Evolutionary conservation across 2,797 vertebrate genomes (phyloP).

Genomic region (Lepidocolaptes lacrymiger): DNA sequence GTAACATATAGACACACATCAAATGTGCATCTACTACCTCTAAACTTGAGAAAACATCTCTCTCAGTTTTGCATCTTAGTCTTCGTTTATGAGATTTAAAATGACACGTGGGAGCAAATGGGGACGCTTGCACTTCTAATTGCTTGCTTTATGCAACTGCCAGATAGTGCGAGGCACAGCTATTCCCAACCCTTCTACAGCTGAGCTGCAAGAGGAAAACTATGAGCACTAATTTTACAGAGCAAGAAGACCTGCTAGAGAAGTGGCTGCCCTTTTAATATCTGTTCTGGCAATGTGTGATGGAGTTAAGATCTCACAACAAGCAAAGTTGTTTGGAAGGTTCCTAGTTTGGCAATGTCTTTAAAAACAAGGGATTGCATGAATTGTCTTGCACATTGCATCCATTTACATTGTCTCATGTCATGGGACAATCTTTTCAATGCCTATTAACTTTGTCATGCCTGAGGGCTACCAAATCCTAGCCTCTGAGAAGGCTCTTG

Average conservation of each 20-base stretch:
- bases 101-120: neutral
- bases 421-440: accelerated
- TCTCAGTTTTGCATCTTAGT: neutral
- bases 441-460: neutral
- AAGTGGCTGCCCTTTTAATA: neutral
- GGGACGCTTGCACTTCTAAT: constrained; percentile 9
- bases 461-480: neutral
- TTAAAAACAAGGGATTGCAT: neutral
- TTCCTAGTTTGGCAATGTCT: neutral
- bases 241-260: neutral
- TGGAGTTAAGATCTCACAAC: neutral
- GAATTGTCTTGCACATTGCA: neutral
- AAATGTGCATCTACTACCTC: neutral
- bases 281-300: neutral
- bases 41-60: neutral
- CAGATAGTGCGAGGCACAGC: neutral
- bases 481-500: neutral
- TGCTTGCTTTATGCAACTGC: constrained; percentile 4
- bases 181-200: neutral
- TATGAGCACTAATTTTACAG: neutral
- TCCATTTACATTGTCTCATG: neutral
- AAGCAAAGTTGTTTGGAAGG: neutral
- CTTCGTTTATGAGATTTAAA: constrained; percentile 24
- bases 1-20: neutral
- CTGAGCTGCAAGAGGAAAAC: constrained; percentile 11